Percentiles rank a stretch among this genome's conserved stretches.
Evolutionary conservation across 2,113 vertebrate genomes (phyloP).

Genomic region (Psilopogon haemacephalus): DNA sequence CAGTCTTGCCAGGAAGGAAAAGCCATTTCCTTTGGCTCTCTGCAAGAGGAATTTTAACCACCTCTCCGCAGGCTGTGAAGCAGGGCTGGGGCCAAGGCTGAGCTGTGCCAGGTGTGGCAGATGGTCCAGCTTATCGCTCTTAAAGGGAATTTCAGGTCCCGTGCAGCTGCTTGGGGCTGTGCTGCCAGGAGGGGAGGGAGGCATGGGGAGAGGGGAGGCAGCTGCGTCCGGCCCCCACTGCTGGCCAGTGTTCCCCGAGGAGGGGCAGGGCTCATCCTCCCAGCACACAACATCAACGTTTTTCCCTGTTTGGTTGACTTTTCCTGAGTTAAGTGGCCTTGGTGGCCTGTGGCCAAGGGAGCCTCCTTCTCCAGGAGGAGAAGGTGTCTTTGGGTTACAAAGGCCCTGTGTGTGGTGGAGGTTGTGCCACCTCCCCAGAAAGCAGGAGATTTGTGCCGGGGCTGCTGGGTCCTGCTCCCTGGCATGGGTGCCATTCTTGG

Average conservation of each 20-base stretch:
- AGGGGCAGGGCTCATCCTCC: background rate
- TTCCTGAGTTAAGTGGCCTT: background rate
- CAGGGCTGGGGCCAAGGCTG: rapidly evolving
- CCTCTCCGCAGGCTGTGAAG: rapidly evolving
- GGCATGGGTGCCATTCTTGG: rapidly evolving
- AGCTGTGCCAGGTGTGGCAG: background rate
- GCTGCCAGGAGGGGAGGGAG: background rate
- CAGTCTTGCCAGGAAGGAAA: background rate
- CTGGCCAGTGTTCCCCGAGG: too few relatives aligned
- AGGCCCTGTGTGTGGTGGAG: background rate
- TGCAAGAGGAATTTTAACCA: background rate
- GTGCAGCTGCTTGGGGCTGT: background rate
- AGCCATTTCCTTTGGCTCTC: background rate
- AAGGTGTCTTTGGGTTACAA: background rate
- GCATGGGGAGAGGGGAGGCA: background rate
- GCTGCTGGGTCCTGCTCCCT: background rate
- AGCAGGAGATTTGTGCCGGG: background rate
- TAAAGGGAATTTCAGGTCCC: background rate
- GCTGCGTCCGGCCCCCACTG: background rate
- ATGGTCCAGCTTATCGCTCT: background rate
- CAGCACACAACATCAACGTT: background rate
- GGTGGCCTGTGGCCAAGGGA: background rate
- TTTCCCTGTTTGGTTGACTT: background rate
- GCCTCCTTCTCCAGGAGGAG: background rate
- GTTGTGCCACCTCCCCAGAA: background rate